Evolutionary conservation across 2,113 vertebrate species (phyloP).

Genomic region (Nibea albiflora): DNA sequence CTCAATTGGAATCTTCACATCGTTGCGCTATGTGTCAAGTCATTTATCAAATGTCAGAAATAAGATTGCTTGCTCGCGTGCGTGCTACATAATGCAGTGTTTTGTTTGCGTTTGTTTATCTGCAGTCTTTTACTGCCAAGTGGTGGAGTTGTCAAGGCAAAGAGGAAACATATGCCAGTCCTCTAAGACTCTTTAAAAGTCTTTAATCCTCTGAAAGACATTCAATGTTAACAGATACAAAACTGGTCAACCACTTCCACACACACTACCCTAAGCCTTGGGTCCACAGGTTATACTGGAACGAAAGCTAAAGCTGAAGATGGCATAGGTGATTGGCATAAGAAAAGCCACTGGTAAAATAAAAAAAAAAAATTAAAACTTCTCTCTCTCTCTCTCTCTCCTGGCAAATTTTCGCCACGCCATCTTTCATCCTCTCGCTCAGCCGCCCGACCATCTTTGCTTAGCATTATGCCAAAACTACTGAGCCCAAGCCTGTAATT

Average conservation of each 20-base stretch:
- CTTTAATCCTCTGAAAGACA: constrained; percentile 8
- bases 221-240: not conserved
- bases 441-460: constrained; percentile 26
- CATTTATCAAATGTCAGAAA: constrained; percentile 27
- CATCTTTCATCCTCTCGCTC: constrained; percentile 51
- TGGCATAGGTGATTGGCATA: too few relatives aligned
- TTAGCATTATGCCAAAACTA: constrained; percentile 53
- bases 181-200: not conserved
- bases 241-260: constrained; percentile 3
- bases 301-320: not conserved
- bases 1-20: constrained; percentile 17
- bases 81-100: not conserved
- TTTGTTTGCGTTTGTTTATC: not conserved
- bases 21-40: not conserved
- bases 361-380: too few relatives aligned
- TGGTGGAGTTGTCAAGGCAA: constrained; percentile 8
- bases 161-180: not conserved
- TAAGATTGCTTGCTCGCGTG: not conserved
- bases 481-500: constrained; percentile 68
- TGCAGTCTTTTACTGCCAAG: not conserved
- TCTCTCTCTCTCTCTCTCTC: not conserved
- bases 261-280: constrained; percentile 10
- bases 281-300: constrained; percentile 27
- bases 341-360: too few relatives aligned
- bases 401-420: constrained; percentile 1